Evolutionary conservation across 2,888 invertebrate species (phyloP).

Genomic region (Carcina quercana): DNA sequence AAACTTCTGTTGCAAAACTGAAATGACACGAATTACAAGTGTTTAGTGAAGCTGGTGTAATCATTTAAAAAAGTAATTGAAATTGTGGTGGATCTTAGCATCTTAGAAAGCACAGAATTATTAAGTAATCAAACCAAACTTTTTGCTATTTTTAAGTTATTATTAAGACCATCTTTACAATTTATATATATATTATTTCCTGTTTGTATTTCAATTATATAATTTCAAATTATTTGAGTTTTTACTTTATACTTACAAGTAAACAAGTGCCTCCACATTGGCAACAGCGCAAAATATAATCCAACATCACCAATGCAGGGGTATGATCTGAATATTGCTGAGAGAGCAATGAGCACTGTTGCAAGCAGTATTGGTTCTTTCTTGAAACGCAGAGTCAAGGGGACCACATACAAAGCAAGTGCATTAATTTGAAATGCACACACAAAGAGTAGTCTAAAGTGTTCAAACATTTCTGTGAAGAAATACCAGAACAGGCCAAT

Average conservation of each 20-base stretch:
- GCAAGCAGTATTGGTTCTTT: constrained; percentile 87
- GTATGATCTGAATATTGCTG: constrained; percentile 95
- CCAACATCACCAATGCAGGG: constrained; percentile 97
- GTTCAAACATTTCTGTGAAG: constrained; percentile 99
- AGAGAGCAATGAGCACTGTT: constrained; percentile 85
- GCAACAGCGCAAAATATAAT: constrained; percentile 91
- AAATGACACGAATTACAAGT: constrained; percentile 30
- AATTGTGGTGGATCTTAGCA: too few species aligned
- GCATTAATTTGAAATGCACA: constrained; percentile 98
- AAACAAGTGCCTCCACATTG: constrained; percentile 93
- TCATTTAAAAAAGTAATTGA: too few species aligned
- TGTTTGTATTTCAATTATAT: too few species aligned
- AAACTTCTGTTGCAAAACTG: constrained; percentile 96
- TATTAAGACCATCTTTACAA: neutral
- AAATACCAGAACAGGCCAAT: constrained; percentile 99
- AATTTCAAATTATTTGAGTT: too few species aligned
- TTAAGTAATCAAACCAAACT: too few species aligned
- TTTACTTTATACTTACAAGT: constrained; percentile 82
- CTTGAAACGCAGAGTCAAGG: constrained; percentile 85
- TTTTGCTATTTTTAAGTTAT: too few species aligned
- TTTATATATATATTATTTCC: neutral
- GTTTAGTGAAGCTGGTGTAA: neutral
- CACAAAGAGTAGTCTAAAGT: constrained; percentile 95
- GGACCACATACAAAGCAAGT: constrained; percentile 91
- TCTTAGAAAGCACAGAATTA: too few species aligned